Percentiles rank a stretch among this genome's conserved stretches.
These are phyloP conservation scores for Siniperca knerii DNA, from an alignment of 2,113 vertebrate genomes.

Conservation along the genomic window DNA sequence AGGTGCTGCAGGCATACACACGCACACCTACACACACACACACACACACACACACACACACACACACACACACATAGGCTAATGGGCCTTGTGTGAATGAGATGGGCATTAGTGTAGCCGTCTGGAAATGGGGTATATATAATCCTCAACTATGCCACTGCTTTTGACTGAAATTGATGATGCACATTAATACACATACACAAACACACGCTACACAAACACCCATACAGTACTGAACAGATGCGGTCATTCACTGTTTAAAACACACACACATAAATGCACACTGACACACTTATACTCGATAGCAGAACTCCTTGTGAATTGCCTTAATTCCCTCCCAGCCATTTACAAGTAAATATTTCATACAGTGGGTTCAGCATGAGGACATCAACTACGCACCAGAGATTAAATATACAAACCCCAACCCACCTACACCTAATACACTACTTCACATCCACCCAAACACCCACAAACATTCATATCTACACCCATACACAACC, in stretches of 20 bases:
- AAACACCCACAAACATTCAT: constrained; percentile 4
- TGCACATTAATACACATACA: constrained; percentile 54
- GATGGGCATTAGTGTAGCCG: constrained; percentile 67
- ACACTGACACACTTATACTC: constrained; percentile 41
- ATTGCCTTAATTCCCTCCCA: constrained; percentile 55
- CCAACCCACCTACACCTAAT: neutral
- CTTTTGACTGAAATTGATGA: constrained; percentile 74
- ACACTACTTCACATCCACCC: constrained; percentile 14
- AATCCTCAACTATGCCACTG: constrained; percentile 67
- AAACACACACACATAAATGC: constrained; percentile 34
- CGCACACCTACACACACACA: constrained; percentile 16
- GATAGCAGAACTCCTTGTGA: constrained; percentile 33
- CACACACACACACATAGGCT: constrained; percentile 39
- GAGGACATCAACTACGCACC: constrained; percentile 50
- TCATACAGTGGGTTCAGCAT: constrained; percentile 60
- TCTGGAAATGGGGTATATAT: constrained; percentile 69
- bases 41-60: constrained; percentile 40
- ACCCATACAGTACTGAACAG: constrained; percentile 31
- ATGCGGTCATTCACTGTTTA: constrained; percentile 37
- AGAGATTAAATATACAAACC: constrained; percentile 45
- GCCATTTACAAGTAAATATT: constrained; percentile 54
- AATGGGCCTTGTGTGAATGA: constrained; percentile 71
- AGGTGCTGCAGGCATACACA: constrained; percentile 65
- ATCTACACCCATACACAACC: constrained; percentile 3
- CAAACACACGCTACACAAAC: constrained; percentile 44